phyloP scores from a whole-genome alignment of 2,113 vertebrate genomes.

The Elanus axillaris region DNA sequence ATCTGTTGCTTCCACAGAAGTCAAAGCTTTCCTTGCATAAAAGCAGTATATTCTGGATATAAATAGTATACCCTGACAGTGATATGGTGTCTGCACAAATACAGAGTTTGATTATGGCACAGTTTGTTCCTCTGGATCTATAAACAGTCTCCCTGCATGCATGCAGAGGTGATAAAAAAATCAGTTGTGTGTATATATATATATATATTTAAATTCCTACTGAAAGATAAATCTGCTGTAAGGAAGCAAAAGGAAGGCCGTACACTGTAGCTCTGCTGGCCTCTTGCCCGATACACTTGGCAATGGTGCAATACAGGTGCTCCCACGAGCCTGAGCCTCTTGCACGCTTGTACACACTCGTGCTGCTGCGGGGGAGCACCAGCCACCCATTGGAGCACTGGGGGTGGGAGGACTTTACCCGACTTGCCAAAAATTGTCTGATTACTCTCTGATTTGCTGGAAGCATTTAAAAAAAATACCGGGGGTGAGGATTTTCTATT shows the following conservation, averaged over 20 bases:
- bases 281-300: neutral
- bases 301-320: neutral
- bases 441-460: neutral
- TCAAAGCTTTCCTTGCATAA: neutral
- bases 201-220: neutral
- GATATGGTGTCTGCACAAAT: neutral
- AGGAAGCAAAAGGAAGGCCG: neutral
- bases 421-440: neutral
- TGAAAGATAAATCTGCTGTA: neutral
- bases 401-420: too few species aligned
- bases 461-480: neutral
- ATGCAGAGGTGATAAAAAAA: neutral
- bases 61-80: neutral
- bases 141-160: neutral
- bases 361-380: neutral
- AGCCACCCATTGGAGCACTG: fast-evolving
- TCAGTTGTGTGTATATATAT: neutral
- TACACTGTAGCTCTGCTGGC: too few species aligned
- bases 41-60: neutral
- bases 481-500: neutral
- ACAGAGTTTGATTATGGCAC: neutral
- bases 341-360: fast-evolving
- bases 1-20: neutral
- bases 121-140: neutral
- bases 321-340: neutral